phyloP scores from a whole-genome alignment of 2,888 invertebrate genomes.

The Drosophila setosimentum region DNA sequence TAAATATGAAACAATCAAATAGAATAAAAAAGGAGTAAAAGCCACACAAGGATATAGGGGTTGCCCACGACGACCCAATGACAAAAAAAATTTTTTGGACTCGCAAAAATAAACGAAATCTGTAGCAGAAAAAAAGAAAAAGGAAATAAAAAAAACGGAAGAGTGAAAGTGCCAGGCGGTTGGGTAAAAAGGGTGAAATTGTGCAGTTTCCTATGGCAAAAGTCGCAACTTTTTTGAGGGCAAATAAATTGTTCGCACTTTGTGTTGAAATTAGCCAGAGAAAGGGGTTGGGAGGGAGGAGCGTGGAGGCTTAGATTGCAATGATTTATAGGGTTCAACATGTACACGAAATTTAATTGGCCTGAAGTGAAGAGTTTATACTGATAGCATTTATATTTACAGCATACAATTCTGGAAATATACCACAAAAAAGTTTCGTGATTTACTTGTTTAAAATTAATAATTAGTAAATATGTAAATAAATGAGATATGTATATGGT shows the following conservation, averaged over 20 bases:
- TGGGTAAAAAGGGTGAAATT: constrained; percentile 62
- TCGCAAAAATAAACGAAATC: constrained; percentile 27
- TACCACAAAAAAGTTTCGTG: background rate
- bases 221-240: constrained; percentile 42
- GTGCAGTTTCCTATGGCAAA: constrained; percentile 50
- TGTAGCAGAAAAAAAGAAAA: constrained; percentile 6
- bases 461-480: background rate
- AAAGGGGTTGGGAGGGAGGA: constrained; percentile 24
- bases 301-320: constrained; percentile 15
- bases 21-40: constrained; percentile 55
- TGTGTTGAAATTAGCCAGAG: constrained; percentile 64
- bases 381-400: background rate
- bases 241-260: constrained; percentile 65
- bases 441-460: background rate
- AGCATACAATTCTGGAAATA: background rate
- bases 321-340: constrained; percentile 51
- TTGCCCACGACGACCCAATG: constrained; percentile 43
- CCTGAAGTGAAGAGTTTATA: background rate
- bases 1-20: constrained; percentile 81
- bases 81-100: constrained; percentile 51
- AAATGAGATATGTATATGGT: background rate
- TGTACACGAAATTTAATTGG: constrained; percentile 12
- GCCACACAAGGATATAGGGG: constrained; percentile 32
- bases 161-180: constrained; percentile 51
- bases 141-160: constrained; percentile 19